phyloP scores from a whole-genome alignment of 2,113 vertebrate genomes.

The Loxodonta africana region DNA sequence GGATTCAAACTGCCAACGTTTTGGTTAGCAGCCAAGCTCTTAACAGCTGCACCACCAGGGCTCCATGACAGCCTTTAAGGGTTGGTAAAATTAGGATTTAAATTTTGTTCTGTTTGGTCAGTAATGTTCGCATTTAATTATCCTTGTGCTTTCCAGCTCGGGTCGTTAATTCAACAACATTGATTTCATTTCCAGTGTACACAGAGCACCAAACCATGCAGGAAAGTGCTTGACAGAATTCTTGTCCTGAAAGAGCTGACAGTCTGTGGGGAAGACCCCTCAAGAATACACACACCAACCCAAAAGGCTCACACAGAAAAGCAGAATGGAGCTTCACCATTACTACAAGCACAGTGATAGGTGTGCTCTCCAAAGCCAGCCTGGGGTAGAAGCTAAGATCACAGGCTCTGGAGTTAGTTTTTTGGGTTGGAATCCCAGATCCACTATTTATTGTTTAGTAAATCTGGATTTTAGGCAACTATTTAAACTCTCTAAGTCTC shows the following conservation, averaged over 20 bases:
- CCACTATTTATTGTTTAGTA: background rate
- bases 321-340: background rate
- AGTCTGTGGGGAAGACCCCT: background rate
- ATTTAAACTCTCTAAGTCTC: background rate
- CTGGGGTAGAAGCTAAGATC: background rate
- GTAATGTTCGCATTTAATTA: background rate
- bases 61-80: background rate
- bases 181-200: conserved; percentile 11
- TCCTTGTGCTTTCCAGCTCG: background rate
- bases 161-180: background rate
- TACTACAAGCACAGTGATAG: background rate
- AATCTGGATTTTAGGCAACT: background rate
- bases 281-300: conserved; percentile 8
- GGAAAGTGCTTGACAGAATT: background rate
- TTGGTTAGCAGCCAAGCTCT: too few species aligned
- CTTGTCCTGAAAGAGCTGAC: background rate
- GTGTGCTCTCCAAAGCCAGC: background rate
- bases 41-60: too few species aligned
- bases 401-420: background rate
- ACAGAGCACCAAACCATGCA: background rate
- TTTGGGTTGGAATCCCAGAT: background rate
- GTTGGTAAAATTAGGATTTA: background rate
- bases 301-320: background rate
- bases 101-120: conserved; percentile 7
- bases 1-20: too few species aligned